Conservation (phyloP, 2,888 invertebrate genomes). For the Capitulum mitella region DNA sequence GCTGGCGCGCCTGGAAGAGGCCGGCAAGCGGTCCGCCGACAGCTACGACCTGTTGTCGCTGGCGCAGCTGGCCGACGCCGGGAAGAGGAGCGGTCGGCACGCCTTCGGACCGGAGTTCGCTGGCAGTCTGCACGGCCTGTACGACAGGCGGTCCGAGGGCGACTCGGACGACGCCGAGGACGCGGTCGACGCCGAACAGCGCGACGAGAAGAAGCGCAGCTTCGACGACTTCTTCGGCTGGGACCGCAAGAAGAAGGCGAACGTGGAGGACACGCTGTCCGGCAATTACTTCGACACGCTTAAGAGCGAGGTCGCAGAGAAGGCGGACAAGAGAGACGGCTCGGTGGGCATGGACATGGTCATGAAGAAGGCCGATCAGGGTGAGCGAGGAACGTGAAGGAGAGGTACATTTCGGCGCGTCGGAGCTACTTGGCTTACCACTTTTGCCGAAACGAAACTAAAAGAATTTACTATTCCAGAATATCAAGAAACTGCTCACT, state of each 20-base stretch:
- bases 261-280: background rate
- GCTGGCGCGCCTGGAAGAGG: background rate
- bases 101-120: background rate
- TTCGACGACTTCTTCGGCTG: slow-evolving; percentile 7
- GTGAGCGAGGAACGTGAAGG: too few species aligned
- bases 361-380: background rate
- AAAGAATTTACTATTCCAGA: too few species aligned
- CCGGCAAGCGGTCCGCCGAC: background rate
- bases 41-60: background rate
- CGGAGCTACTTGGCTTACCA: too few species aligned
- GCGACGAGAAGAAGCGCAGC: background rate
- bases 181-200: too few species aligned
- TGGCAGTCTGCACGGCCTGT: background rate
- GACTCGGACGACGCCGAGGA: background rate
- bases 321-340: background rate
- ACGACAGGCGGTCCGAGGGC: background rate
- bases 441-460: too few species aligned
- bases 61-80: background rate
- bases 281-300: background rate
- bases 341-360: background rate
- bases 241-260: slow-evolving; percentile 8
- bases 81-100: background rate
- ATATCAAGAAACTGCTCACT: too few species aligned
- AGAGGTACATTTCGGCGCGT: too few species aligned
- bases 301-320: background rate